Base-by-base conservation (phyloP, 1,140 invertebrate species). In the Listronotus bonariensis region DNA sequence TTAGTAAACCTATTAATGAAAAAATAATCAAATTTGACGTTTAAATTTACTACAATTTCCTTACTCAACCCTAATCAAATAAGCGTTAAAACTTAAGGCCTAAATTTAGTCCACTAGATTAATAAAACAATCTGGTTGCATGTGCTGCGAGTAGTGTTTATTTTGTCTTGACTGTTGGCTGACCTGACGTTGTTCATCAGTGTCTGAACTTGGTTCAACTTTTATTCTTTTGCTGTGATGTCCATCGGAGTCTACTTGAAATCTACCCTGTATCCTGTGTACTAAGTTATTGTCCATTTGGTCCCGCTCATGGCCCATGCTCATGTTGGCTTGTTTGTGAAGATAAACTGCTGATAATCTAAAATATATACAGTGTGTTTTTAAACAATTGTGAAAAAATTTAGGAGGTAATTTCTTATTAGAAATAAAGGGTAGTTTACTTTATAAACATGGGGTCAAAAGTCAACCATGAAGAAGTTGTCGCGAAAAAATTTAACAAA, bases 141-240 rank as follows among this genome's bases (percentile, higher is more conserved):
- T 59, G 43, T 68, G 64, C 38, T 66, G 59, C 60, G 57, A 65
- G 51, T 65, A 66, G 41, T 54, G 49, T 59, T 59, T 59, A 54
- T 68, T 72, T 68, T 67, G 65, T 65, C 67, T 63, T 60, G 53
- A 64, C 34, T 64, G 20, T 65, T 76, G 69, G 71, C 73, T 76
- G 78, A 83, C 82, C 81, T 83, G 80, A 56, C 81, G 79, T 48
- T 72, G 72, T 41, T 83, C 82, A 55, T 80, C 80, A 6, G 80
- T 79, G 20, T 81, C 79, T 3, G 78, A 76, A 14, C 75, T 79
- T 6, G 77, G 70, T 7, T 83, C 81, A 14, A 80, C 72, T 48
- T 79, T 78, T 6, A 76, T 70, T 31, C 78, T 78, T 69, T 77
- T 78, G 10, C 77, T 68, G 20, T 77, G 70, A 12, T 78, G 81